Percentiles rank a stretch among this genome's conserved stretches.
Evolutionary conservation across 2,888 invertebrate genomes (phyloP).

Genomic region (Elgonia sp.): DNA sequence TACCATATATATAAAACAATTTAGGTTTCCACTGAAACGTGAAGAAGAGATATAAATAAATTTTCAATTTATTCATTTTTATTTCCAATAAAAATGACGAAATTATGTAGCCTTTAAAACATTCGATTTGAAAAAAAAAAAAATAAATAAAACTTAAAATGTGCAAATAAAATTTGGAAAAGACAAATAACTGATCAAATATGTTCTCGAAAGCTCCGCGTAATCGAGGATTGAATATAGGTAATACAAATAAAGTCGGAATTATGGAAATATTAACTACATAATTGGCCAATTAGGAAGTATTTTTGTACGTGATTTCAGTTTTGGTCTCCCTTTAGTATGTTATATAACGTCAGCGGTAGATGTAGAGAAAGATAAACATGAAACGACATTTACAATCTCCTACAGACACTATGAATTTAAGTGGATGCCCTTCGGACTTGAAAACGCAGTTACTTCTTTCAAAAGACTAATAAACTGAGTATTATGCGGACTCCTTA

Average conservation of each 20-base stretch:
- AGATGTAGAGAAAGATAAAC: neutral
- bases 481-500: neutral
- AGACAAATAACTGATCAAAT: too few relatives aligned
- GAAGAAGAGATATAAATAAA: slow-evolving; percentile 14
- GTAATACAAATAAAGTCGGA: too few relatives aligned
- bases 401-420: too few relatives aligned
- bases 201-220: too few relatives aligned
- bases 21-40: slow-evolving; percentile 12
- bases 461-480: neutral
- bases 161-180: too few relatives aligned
- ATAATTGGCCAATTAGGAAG: too few relatives aligned
- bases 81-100: neutral
- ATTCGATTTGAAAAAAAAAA: too few relatives aligned
- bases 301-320: neutral
- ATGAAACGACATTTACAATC: too few relatives aligned
- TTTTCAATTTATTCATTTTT: slow-evolving; percentile 18
- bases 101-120: neutral
- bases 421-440: slow-evolving; percentile 4
- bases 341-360: neutral
- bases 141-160: too few relatives aligned
- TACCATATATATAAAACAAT: slow-evolving; percentile 28
- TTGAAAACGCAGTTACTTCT: too few relatives aligned
- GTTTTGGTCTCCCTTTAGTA: neutral
- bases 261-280: too few relatives aligned
- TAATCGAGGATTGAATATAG: too few relatives aligned